These are phyloP conservation scores for Vanessa tameamea DNA, from an alignment of 1,140 invertebrate genomes.

Conservation along the genomic window DNA sequence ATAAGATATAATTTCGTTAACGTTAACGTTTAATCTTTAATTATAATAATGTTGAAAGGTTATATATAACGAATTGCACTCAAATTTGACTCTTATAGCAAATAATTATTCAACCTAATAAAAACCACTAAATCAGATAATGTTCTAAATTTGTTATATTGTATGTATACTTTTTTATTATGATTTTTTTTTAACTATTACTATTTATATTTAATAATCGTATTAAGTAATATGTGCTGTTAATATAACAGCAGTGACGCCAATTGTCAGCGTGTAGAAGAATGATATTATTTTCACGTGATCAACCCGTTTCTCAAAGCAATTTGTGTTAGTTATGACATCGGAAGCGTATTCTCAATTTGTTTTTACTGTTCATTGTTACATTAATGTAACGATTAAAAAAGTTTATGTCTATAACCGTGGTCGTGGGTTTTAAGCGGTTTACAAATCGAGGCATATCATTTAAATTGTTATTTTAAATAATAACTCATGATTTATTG, in stretches of 20 bases:
- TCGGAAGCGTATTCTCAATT: constrained; percentile 6
- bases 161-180: no score
- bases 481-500: neutral
- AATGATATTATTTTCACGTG: constrained; percentile 10
- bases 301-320: constrained; percentile 11
- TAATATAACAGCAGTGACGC: neutral
- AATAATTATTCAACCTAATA: no score
- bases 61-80: no score
- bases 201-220: neutral
- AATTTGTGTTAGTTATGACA: constrained; percentile 1
- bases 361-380: constrained; percentile 1
- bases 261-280: neutral
- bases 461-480: neutral
- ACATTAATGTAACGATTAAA: constrained; percentile 5
- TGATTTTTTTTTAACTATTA: neutral
- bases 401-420: neutral
- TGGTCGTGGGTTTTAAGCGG: neutral
- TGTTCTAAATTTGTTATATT: no score
- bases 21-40: no score
- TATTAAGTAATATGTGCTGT: neutral
- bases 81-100: no score
- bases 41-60: no score
- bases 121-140: no score
- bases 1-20: no score
- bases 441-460: neutral